Evolutionary conservation across 2,888 invertebrate genomes (phyloP), one percentile per base, ranked within the genome.

Genomic region (Acleris literana): DNA sequence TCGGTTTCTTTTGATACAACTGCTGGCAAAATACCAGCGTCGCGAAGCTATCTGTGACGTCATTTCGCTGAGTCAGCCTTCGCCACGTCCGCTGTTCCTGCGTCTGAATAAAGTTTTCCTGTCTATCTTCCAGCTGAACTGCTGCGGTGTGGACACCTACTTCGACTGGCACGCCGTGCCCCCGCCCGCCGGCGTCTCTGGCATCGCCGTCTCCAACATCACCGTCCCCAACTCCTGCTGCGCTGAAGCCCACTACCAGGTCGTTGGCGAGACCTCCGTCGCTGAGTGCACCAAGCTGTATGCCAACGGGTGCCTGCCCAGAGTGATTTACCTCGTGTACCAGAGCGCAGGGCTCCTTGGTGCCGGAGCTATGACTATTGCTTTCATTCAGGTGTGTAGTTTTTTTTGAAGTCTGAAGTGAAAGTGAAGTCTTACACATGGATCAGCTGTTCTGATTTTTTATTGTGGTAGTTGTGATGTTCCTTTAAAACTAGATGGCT

Each of bases 341-440:
- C 95, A 95, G 80, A 96, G 96, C 79, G 94, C 96, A 33, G 93
- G 96, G 63, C 87, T 96, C 60, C 86, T 96, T 69, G 96, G 95
- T 3, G 95, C 96, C 58, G 96, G 96, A 5, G 96, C 96, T 5
- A 92, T 96, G 75, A 96, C 96, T n/a, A 95, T 97, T 68, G 96
- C 96, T 7, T 94, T 96, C 75, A 96, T 97, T 70, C 96, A 97
- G 94, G 96, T 96, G 1, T 39, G 39, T 80, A 68, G 22, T 3
- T 22, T 22, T 22, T 22, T 22, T n/a, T n/a, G n/a, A n/a, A n/a
- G n/a, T n/a, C n/a, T n/a, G n/a, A n/a, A n/a, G n/a, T n/a, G n/a
- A n/a, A n/a, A n/a, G n/a, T n/a, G n/a, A n/a, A n/a, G n/a, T n/a
- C n/a, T n/a, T n/a, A n/a, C 25, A 25, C 25, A 1, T 25, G 25